A percentile compares a stretch with the other conserved stretches of the same genome.
These are phyloP conservation scores for Terrapene triunguis DNA, from an alignment of 2,113 vertebrate genomes.

Conservation along the genomic window DNA sequence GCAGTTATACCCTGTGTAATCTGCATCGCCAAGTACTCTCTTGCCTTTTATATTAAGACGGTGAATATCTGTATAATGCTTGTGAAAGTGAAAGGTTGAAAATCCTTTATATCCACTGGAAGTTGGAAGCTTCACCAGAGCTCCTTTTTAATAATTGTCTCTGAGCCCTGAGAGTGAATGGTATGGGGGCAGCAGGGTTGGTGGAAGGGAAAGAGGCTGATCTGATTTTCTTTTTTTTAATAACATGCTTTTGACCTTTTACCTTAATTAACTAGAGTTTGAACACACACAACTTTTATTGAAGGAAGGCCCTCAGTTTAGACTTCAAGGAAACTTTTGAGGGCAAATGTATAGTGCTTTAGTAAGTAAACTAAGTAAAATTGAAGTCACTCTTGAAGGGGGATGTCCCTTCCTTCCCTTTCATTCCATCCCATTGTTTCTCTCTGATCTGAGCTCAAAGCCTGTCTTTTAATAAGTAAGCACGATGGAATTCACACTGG, in stretches of 20 bases:
- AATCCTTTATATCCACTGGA: background rate
- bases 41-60: background rate
- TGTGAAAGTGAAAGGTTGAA: background rate
- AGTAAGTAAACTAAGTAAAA: background rate
- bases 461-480: background rate
- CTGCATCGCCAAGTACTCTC: background rate
- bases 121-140: background rate
- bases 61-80: background rate
- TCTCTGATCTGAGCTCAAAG: background rate
- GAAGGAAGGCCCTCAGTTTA: background rate
- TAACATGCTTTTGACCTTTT: rapidly evolving
- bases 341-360: background rate
- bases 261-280: background rate
- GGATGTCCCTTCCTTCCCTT: background rate
- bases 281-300: background rate
- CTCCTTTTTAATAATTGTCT: background rate
- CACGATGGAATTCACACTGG: background rate
- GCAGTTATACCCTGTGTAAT: background rate
- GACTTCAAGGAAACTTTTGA: background rate
- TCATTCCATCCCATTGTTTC: background rate
- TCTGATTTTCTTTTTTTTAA: background rate
- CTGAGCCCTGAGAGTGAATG: background rate
- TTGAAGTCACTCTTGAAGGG: background rate
- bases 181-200: background rate
- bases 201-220: background rate